Conservation (phyloP, 2,113 vertebrate genomes). For the Leiothrix lutea region DNA sequence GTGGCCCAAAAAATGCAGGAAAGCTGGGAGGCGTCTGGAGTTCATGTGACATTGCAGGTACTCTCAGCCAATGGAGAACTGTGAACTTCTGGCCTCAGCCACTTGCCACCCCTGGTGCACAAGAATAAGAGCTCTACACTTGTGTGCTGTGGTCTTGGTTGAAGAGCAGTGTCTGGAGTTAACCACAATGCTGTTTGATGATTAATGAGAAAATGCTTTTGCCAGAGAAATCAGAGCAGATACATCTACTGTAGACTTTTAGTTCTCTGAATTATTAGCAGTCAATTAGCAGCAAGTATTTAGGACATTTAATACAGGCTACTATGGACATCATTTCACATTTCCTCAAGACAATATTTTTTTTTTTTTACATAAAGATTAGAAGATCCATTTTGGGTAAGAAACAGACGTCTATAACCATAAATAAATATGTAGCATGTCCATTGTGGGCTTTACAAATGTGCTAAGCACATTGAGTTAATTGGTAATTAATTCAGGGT, state of each 20-base stretch:
- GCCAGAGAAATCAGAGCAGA: neutral
- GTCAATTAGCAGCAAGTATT: neutral
- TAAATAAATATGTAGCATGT: conserved; percentile 29
- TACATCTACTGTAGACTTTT: neutral
- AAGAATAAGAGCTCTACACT: neutral
- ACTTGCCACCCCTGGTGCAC: neutral
- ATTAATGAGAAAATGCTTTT: neutral
- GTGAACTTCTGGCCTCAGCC: neutral
- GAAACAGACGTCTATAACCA: neutral
- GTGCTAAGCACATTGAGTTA: conserved; percentile 30
- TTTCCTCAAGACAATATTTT: neutral
- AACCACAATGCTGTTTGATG: neutral
- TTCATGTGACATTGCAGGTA: neutral
- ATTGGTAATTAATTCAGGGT: conserved; percentile 41
- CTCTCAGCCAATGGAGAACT: neutral
- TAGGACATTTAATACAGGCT: neutral
- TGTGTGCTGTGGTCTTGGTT: neutral
- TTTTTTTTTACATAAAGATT: neutral
- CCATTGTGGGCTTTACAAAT: conserved; percentile 36
- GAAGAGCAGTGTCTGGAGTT: neutral
- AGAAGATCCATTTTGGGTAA: neutral
- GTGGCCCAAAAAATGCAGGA: neutral
- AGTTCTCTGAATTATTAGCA: neutral
- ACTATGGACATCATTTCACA: neutral
- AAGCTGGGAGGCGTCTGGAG: neutral